Evolutionary conservation across 2,888 invertebrate genomes (phyloP).

Genomic region (Mayetiola destructor): DNA sequence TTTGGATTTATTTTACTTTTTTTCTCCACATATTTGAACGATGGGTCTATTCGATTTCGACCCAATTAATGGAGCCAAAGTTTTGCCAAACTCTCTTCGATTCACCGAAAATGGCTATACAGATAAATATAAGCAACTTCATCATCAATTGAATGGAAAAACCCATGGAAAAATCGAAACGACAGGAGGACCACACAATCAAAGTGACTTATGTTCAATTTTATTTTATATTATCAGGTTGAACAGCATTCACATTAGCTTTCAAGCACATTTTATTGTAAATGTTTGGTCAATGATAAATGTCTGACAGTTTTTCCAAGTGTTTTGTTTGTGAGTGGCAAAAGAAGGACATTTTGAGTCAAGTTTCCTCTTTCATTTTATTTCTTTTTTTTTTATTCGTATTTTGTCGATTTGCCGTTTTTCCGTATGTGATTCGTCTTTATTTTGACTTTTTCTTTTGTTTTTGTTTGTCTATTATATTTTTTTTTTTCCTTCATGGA

Average conservation of each 20-base stretch:
- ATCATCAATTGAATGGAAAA: neutral
- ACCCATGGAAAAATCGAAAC: neutral
- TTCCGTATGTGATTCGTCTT: neutral
- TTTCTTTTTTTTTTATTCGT: neutral
- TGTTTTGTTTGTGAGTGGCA: neutral
- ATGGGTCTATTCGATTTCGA: too few species aligned
- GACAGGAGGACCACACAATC: neutral
- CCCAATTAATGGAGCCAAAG: conserved; percentile 6
- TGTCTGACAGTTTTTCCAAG: conserved; percentile 12
- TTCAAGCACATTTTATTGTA: neutral
- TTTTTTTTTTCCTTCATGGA: neutral
- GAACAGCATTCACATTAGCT: conserved; percentile 1
- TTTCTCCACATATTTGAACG: too few species aligned
- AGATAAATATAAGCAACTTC: too few species aligned
- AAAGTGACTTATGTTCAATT: conserved; percentile 15
- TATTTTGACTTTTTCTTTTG: neutral
- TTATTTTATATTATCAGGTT: conserved; percentile 15
- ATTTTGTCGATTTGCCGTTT: neutral
- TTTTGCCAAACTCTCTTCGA: too few species aligned
- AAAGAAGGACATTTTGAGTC: conserved; percentile 6
- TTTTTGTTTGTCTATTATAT: neutral
- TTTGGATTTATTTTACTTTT: too few species aligned
- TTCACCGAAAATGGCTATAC: too few species aligned
- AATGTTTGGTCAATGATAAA: conserved; percentile 12
- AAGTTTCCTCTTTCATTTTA: neutral